Percentiles rank a stretch among this genome's conserved stretches.
Evolutionary conservation across 2,797 vertebrate species (phyloP).

Genomic region (Eulemur albifrons): DNA sequence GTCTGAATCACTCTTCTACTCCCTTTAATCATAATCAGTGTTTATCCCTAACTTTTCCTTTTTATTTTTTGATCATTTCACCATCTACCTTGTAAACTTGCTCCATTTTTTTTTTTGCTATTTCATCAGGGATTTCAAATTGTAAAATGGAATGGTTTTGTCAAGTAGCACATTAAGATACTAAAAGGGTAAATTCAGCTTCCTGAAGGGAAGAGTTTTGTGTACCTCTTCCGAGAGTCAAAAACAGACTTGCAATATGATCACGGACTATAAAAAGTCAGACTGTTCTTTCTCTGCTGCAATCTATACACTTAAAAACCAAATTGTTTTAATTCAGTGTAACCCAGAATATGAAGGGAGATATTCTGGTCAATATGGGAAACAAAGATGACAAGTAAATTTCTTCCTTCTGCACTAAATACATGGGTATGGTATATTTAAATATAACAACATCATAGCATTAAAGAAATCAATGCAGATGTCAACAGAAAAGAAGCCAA

Average conservation of each 20-base stretch:
- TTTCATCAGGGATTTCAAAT: not conserved
- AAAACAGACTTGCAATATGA: not conserved
- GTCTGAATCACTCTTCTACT: not conserved
- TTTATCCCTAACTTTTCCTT: not conserved
- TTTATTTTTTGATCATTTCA: not conserved
- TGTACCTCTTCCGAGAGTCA: not conserved
- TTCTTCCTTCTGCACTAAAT: not conserved
- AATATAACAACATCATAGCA: not conserved
- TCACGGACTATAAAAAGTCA: not conserved
- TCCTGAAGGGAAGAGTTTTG: not conserved
- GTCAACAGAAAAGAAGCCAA: too few relatives aligned
- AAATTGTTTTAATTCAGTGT: not conserved
- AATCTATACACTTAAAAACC: not conserved
- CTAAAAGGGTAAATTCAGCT: not conserved
- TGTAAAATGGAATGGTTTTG: not conserved
- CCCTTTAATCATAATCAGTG: not conserved
- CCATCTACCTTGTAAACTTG: not conserved
- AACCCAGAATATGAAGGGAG: not conserved
- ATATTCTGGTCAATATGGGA: not conserved
- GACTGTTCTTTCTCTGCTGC: not conserved
- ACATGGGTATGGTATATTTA: not conserved
- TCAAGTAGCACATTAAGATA: not conserved
- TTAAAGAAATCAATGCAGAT: not conserved
- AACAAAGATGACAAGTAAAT: not conserved
- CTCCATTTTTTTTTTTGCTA: not conserved